Evolutionary conservation across 2,797 vertebrate species (phyloP).

Genomic region (Carapus acus): DNA sequence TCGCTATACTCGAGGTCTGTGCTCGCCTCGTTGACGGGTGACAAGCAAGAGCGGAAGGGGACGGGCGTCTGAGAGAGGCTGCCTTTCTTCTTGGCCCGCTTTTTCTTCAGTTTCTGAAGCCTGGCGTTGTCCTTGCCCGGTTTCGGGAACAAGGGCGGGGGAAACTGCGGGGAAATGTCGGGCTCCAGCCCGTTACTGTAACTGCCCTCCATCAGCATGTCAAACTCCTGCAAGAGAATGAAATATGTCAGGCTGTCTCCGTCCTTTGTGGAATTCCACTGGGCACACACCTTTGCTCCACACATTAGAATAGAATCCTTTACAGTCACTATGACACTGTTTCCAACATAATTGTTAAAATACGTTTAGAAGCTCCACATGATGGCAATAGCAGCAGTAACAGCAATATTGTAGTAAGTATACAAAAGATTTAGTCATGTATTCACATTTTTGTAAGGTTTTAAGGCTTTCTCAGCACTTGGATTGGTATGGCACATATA

Average conservation of each 20-base stretch:
- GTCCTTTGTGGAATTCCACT: no score
- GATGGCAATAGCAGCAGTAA: no score
- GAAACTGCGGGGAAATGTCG: slow-evolving; percentile 65
- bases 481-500: no score
- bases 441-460: no score
- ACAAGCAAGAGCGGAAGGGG: slow-evolving; percentile 82
- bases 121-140: slow-evolving; percentile 84
- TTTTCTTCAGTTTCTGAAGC: slow-evolving; percentile 86
- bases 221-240: slow-evolving; percentile 59
- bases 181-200: slow-evolving; percentile 62
- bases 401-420: no score
- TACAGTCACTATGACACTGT: no score
- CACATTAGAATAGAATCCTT: no score
- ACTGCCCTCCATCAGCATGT: slow-evolving; percentile 80
- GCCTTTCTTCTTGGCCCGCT: slow-evolving; percentile 76
- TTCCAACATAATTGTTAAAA: no score
- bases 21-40: slow-evolving; percentile 88
- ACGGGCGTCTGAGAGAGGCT: slow-evolving; percentile 68
- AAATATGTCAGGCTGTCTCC: slow-evolving; percentile 15
- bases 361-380: no score
- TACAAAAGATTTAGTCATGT: no score
- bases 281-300: no score
- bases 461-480: no score
- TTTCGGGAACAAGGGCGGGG: slow-evolving; percentile 85
- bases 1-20: slow-evolving; percentile 79